A percentile compares a stretch with the other conserved stretches of the same genome.
phyloP scores from a whole-genome alignment of 2,797 vertebrate genomes.

The Acanthurus leucopareius region DNA sequence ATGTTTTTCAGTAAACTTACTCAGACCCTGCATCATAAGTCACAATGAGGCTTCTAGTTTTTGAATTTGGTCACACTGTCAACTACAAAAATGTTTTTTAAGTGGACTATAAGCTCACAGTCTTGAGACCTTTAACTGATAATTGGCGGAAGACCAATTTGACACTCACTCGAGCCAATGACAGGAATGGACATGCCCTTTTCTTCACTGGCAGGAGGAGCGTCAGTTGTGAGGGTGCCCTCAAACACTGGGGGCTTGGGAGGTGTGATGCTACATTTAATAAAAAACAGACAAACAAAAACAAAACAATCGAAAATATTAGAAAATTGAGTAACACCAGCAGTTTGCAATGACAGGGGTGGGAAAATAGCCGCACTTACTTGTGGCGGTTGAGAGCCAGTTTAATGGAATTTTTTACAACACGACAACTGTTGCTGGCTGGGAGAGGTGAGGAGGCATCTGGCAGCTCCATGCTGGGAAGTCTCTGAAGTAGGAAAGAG shows the following conservation, averaged over 20 bases:
- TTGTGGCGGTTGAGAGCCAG: constrained; percentile 94
- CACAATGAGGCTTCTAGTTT: no score
- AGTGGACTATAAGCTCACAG: no score
- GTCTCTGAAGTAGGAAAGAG: constrained; percentile 85
- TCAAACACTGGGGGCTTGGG: constrained; percentile 79
- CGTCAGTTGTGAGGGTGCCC: constrained; percentile 54
- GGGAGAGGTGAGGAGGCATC: constrained; percentile 96
- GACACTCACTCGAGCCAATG: constrained; percentile 88
- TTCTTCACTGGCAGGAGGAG: constrained; percentile 65
- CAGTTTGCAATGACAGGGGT: not conserved
- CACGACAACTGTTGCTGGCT: constrained; percentile 89
- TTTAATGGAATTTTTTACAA: constrained; percentile 98
- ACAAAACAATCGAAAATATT: not conserved
- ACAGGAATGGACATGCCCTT: constrained; percentile 86
- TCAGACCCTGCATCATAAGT: no score
- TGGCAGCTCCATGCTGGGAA: constrained; percentile 97
- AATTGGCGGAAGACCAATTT: no score
- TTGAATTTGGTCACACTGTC: no score
- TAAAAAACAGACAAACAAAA: not conserved
- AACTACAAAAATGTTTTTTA: no score
- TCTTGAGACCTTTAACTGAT: no score
- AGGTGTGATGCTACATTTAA: constrained; percentile 75
- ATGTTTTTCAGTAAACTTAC: no score
- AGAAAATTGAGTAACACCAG: not conserved
- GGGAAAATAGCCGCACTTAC: constrained; percentile 64